Evolutionary conservation across 2,888 invertebrate genomes (phyloP).

Genomic region (Caenorhabditis sulstoni): DNA sequence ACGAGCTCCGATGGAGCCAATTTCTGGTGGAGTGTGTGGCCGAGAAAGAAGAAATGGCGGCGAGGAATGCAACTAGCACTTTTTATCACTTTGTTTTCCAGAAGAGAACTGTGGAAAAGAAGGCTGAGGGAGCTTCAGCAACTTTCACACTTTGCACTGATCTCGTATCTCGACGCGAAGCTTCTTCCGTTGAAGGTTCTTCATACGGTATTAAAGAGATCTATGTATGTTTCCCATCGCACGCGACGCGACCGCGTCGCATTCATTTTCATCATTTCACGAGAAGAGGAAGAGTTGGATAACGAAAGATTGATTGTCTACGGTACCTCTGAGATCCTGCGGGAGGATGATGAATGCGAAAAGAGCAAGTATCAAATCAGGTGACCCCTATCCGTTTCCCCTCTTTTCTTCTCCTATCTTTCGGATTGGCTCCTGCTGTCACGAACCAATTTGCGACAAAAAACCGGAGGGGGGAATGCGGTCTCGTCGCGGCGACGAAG

Average conservation of each 20-base stretch:
- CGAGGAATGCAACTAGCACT: slow-evolving; percentile 52
- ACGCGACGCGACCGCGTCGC: no score
- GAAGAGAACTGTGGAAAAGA: background rate
- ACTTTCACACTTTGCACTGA: no score
- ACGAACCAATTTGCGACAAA: slow-evolving; percentile 53
- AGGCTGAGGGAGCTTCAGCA: background rate
- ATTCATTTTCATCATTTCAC: no score
- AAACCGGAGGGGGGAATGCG: slow-evolving; percentile 20
- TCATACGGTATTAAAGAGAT: no score
- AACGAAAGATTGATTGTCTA: background rate
- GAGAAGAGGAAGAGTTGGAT: no score
- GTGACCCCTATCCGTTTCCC: slow-evolving; percentile 28
- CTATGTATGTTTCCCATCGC: no score
- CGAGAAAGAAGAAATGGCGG: no score
- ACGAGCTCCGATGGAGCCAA: slow-evolving; percentile 41
- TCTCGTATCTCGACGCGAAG: no score
- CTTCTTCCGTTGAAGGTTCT: no score
- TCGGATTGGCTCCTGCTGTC: slow-evolving; percentile 21
- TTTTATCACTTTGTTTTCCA: slow-evolving; percentile 51
- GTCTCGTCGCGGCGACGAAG: slow-evolving; percentile 37
- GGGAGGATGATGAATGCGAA: slow-evolving; percentile 31
- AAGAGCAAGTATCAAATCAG: slow-evolving; percentile 45
- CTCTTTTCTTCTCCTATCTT: slow-evolving; percentile 1
- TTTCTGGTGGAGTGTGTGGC: slow-evolving; percentile 53
- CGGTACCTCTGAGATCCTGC: background rate